Percentiles rank a stretch among this genome's conserved stretches.
Evolutionary conservation across 1,140 invertebrate species (phyloP).

Genomic region (Nasonia giraulti): DNA sequence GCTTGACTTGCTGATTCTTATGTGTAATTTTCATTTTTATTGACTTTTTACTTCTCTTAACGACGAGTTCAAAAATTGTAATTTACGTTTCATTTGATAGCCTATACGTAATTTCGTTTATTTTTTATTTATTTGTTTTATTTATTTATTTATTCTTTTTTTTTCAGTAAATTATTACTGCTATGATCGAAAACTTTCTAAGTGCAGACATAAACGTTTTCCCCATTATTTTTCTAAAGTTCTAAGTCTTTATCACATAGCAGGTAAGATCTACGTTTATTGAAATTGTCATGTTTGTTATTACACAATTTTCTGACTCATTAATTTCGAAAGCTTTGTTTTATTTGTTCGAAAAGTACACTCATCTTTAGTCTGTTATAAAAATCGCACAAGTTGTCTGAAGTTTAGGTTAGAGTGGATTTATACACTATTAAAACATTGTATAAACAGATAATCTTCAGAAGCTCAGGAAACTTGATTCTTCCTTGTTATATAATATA

Average conservation of each 20-base stretch:
- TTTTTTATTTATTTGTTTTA: background rate
- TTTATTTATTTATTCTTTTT: background rate
- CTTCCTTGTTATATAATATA: slow-evolving; percentile 5
- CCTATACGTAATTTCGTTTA: background rate
- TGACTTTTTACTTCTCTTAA: background rate
- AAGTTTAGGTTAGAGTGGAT: background rate
- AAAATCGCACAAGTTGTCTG: background rate
- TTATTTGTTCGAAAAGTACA: slow-evolving; percentile 5
- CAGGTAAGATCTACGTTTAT: slow-evolving; percentile 23
- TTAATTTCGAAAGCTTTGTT: slow-evolving; percentile 26
- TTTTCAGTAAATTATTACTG: background rate
- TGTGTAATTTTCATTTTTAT: background rate
- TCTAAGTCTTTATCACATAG: slow-evolving; percentile 26
- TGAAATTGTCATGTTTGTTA: background rate
- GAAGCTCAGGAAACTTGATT: slow-evolving; percentile 13
- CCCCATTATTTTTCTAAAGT: slow-evolving; percentile 1
- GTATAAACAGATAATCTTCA: background rate
- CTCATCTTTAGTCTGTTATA: background rate
- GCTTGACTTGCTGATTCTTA: background rate
- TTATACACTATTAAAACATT: slow-evolving; percentile 3
- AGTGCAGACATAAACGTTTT: background rate
- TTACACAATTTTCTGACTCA: slow-evolving; percentile 17
- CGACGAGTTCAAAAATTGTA: background rate
- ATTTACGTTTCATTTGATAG: slow-evolving; percentile 11
- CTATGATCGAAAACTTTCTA: background rate